Base-by-base conservation (phyloP, 2,113 vertebrate species). In the Scatophagus argus region DNA sequence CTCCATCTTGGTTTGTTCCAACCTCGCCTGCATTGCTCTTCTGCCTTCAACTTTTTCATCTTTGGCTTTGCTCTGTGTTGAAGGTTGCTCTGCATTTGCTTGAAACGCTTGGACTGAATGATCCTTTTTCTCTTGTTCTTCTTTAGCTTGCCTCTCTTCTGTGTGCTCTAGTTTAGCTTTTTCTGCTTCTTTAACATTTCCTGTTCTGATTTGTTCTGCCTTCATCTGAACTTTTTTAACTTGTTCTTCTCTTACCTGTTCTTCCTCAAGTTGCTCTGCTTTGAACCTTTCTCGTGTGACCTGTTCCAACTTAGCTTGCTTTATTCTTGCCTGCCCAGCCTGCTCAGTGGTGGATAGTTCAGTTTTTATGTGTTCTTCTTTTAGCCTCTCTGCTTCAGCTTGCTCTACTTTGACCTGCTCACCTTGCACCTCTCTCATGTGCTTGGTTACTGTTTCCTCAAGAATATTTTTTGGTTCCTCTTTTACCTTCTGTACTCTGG, bases 301-400 rank as follows among this genome's bases (percentile, higher is more conserved):
- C 29, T 69, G 49, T 56, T 81, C 71, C 10, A 29, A 39, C 67
- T 65, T 34, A 44, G 38, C 25, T 68, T 76, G 67, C 21, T 70
- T 21, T 46, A 56, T 46, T 79, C 34, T 84, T n/a, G 23, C 39
- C 23, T 67, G 47, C 21, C 43, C 59, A n/a, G 72, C 41, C 56
- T 62, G 55, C 69, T 83, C 46, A 0, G 10, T 71, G 61, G 73
- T 74, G 54, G 44, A 60, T 64, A 67, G 61, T 74, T 88, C 31
- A 67, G 60, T 74, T 84, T 87, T 79, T 46, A 80, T 76, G 36
- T 54, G 41, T 62, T 87, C 74, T 56, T 75, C 74, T 81, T 85
- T 81, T 76, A 75, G 64, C 63, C 27, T 81, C 60, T 87, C 56
- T 63, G 29, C 46, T 76, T 76, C 58, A 60, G 66, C 49, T 64